A percentile compares a stretch with the other conserved stretches of the same genome.
These are phyloP conservation scores for Papilio protenor DNA, from an alignment of 2,888 invertebrate species.

Conservation along the genomic window DNA sequence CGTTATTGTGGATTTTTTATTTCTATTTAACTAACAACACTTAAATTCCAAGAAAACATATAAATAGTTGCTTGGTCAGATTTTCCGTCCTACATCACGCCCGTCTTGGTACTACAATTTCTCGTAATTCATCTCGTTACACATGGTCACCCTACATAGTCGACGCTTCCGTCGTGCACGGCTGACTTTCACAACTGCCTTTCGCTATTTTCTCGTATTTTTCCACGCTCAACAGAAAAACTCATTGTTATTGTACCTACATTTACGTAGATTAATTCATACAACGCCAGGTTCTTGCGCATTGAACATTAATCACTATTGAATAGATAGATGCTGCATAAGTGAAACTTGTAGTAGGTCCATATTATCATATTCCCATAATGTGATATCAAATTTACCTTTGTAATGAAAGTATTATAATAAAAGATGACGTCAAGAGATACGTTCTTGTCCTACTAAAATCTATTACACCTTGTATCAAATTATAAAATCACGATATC, in stretches of 20 bases:
- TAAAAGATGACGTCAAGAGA: not conserved
- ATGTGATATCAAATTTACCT: not conserved
- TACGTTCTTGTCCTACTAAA: slow-evolving; percentile 20
- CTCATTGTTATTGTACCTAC: slow-evolving; percentile 42
- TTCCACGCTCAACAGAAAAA: slow-evolving; percentile 59
- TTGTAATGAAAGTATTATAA: slow-evolving; percentile 5
- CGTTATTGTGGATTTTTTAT: not conserved
- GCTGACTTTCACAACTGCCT: slow-evolving; percentile 70
- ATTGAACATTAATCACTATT: slow-evolving; percentile 33
- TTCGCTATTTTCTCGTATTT: slow-evolving; percentile 66
- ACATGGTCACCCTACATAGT: slow-evolving; percentile 62
- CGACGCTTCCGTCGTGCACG: slow-evolving; percentile 57
- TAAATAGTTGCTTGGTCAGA: not conserved
- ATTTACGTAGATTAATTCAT: slow-evolving; percentile 26
- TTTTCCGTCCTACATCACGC: slow-evolving; percentile 33
- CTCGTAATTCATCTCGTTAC: slow-evolving; percentile 43
- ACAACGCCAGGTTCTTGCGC: slow-evolving; percentile 17
- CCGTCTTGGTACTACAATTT: slow-evolving; percentile 16
- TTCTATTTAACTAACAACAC: not conserved
- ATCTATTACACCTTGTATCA: slow-evolving; percentile 11
- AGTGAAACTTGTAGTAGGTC: slow-evolving; percentile 30
- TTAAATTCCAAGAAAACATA: not conserved
- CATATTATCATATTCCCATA: slow-evolving; percentile 36
- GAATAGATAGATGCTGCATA: not conserved
- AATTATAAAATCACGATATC: not conserved